Conservation (phyloP, 2,797 vertebrate species). For the Taeniopygia guttata region DNA sequence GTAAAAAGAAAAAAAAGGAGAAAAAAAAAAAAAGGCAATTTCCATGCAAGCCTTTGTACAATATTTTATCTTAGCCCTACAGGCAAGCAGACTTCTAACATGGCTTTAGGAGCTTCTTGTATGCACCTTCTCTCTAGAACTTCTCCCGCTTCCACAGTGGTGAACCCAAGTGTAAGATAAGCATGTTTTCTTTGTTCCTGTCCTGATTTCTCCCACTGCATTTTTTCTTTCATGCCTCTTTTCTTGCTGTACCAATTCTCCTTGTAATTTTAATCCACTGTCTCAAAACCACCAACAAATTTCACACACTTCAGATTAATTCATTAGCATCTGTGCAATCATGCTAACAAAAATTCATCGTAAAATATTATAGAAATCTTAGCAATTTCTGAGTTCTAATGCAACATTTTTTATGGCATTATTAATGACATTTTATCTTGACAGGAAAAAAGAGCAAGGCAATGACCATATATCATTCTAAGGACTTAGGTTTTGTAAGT, state of each 20-base stretch:
- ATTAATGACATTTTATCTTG: constrained; percentile 44
- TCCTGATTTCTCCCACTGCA: neutral
- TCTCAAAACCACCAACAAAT: constrained; percentile 40
- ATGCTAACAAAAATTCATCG: neutral
- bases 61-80: constrained; percentile 42
- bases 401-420: constrained; percentile 26
- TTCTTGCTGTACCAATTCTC: constrained; percentile 1
- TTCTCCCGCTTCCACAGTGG: neutral
- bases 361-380: constrained; percentile 16
- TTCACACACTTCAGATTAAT: constrained; percentile 47
- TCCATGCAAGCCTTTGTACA: neutral
- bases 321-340: constrained; percentile 42
- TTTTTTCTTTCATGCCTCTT: constrained; percentile 9
- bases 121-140: constrained; percentile 11
- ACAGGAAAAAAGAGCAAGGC: neutral
- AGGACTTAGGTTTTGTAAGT: constrained; percentile 31
- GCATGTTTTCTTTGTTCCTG: neutral
- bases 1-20: neutral
- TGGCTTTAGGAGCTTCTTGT: neutral
- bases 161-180: constrained; percentile 16
- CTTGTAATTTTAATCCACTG: constrained; percentile 43
- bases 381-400: constrained; percentile 9
- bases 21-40: neutral
- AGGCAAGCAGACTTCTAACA: constrained; percentile 43
- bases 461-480: constrained; percentile 43